Conservation (phyloP, 2,888 invertebrate genomes). For the Malachius bipustulatus region DNA sequence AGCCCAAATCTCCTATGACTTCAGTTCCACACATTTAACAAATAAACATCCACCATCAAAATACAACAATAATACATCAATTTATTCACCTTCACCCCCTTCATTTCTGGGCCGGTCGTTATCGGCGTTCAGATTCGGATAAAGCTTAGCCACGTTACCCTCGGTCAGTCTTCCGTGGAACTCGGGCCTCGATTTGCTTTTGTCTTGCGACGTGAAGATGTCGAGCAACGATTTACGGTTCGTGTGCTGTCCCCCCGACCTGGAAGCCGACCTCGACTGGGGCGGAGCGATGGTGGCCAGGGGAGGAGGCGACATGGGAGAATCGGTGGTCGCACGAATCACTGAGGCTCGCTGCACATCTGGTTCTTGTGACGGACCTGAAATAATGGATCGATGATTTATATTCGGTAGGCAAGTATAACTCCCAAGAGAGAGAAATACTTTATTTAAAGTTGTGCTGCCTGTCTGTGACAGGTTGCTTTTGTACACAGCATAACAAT, state of each 20-base stretch:
- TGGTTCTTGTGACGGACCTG: constrained; percentile 25
- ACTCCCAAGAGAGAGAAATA: too few species aligned
- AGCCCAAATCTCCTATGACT: too few species aligned
- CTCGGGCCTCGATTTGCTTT: constrained; percentile 39
- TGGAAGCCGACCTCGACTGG: constrained; percentile 22
- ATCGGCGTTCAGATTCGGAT: constrained; percentile 53
- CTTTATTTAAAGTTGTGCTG: too few species aligned
- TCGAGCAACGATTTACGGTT: constrained; percentile 47
- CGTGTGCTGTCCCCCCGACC: constrained; percentile 29
- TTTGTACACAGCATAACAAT: too few species aligned
- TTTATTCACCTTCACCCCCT: constrained; percentile 33
- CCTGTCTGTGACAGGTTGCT: too few species aligned
- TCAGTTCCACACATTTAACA: too few species aligned
- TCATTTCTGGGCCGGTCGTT: constrained; percentile 37
- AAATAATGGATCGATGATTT: constrained; percentile 9
- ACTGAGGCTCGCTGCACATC: constrained; percentile 38
- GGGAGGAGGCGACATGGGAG: constrained; percentile 72
- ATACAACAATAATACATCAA: too few species aligned
- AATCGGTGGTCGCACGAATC: constrained; percentile 70
- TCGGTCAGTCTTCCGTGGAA: constrained; percentile 46
- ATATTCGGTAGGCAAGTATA: too few species aligned
- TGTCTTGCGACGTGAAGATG: constrained; percentile 52
- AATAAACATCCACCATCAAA: too few species aligned
- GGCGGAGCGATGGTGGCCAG: constrained; percentile 29
- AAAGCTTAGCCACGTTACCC: constrained; percentile 55